These are phyloP conservation scores for Adelges cooleyi DNA, from an alignment of 1,140 invertebrate genomes.

Conservation along the genomic window DNA sequence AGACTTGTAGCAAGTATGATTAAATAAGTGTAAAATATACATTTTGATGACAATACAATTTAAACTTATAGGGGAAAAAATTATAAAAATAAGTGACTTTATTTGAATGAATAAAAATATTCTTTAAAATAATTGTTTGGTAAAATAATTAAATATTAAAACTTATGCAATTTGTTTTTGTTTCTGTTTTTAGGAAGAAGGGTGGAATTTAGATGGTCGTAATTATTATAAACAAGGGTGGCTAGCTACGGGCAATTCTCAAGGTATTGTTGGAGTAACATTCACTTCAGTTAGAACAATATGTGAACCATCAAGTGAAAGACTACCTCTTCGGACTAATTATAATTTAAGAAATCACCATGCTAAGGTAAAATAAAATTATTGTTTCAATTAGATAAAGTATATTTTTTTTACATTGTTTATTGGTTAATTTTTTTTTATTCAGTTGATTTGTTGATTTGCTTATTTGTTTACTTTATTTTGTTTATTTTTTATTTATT, in stretches of 20 bases:
- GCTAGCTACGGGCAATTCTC: slow-evolving; percentile 87
- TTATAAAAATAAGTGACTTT: too few relatives aligned
- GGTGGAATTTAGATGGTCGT: slow-evolving; percentile 84
- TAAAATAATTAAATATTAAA: not conserved
- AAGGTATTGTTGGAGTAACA: slow-evolving; percentile 89
- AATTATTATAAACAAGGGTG: slow-evolving; percentile 98
- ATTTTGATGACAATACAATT: too few relatives aligned
- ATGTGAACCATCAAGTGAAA: slow-evolving; percentile 66
- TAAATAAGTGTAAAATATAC: too few relatives aligned
- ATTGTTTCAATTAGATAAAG: too few relatives aligned
- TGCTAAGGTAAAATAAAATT: slow-evolving; percentile 85
- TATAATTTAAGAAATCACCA: slow-evolving; percentile 95
- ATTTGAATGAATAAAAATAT: too few relatives aligned
- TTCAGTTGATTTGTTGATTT: too few relatives aligned
- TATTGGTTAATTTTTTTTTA: too few relatives aligned
- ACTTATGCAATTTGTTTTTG: not conserved
- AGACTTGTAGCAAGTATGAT: too few relatives aligned
- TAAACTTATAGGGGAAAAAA: too few relatives aligned
- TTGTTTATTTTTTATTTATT: slow-evolving; percentile 1
- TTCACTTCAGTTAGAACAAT: slow-evolving; percentile 74
- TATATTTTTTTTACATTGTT: too few relatives aligned
- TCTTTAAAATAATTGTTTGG: too few relatives aligned
- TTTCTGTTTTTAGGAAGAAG: slow-evolving; percentile 54
- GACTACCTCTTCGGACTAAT: slow-evolving; percentile 74
- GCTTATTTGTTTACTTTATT: not conserved